Evolutionary conservation across 2,888 invertebrate species (phyloP), one percentile per base, ranked within the genome.

Genomic region (Limulus polyphemus): DNA sequence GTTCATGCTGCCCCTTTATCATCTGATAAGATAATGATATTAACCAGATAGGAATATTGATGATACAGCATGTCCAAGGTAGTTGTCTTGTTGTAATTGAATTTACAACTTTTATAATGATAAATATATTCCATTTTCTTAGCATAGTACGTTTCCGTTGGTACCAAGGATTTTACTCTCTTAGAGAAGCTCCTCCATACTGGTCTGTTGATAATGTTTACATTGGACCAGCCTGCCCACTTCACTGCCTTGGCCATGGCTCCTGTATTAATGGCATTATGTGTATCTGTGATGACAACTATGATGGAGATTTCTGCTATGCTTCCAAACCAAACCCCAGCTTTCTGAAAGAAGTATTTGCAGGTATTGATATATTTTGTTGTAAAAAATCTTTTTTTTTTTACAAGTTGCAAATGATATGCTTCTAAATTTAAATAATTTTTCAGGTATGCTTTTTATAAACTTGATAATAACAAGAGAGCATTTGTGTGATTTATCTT

Each of bases 201-300:
- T 78, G 78, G 78, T 76, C 75, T 11, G 64, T 78, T 32, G 76
- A 76, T 67, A 76, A 76, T 66, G 71, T 77, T 16, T 77, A 76
- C 68, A 73, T 78, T 57, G 77, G 78, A 0, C 75, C 76, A 70
- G 71, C 74, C 14, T 78, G 78, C 68, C 67, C 71, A 67, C 72
- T 74, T 14, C 72, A 77, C 64, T 78, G 78, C 64, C 69, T 70
- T 48, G 77, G 78, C 12, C 76, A 77, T 68, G 78, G 77, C 11
- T 68, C 71, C 57, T 76, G 76, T 67, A 64, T 68, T n/a, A 66
- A 68, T 63, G 74, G 74, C 32, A 69, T 74, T 62, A 62, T 71
- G 62, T 75, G 74, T 62, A 67, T 72, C 58, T 75, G 76, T 70
- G 76, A 76, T 59, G 62, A 67, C n/a, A 72, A 71, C 47, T 74